Conservation (phyloP, 2,113 vertebrate genomes). For the Pyxicephalus adspersus region DNA sequence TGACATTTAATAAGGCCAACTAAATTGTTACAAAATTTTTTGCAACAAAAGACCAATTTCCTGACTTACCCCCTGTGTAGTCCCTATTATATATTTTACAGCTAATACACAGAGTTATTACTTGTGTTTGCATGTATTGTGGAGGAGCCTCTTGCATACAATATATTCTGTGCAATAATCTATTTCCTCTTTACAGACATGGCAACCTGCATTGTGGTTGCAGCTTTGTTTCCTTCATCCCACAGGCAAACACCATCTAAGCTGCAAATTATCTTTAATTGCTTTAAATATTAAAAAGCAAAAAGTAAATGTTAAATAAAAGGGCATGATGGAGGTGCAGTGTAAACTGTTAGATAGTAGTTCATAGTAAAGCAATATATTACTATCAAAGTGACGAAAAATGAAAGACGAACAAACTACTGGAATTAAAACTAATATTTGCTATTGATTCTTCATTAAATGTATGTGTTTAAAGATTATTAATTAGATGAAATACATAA, state of each 20-base stretch:
- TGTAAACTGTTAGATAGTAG: not conserved
- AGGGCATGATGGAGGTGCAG: not conserved
- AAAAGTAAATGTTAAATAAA: constrained; percentile 1
- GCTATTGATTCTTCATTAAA: too few relatives aligned
- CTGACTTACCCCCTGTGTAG: too few relatives aligned
- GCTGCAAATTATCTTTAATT: constrained; percentile 30
- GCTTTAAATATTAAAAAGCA: constrained; percentile 28
- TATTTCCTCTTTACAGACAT: not conserved
- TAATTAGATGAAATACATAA: too few relatives aligned
- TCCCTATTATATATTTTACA: too few relatives aligned
- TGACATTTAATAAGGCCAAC: too few relatives aligned
- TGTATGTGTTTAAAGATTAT: too few relatives aligned
- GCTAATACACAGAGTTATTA: not conserved
- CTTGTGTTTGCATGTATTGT: not conserved
- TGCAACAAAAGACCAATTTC: too few relatives aligned
- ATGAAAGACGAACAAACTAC: too few relatives aligned
- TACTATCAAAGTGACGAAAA: not conserved
- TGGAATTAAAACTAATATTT: too few relatives aligned
- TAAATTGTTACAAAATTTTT: too few relatives aligned
- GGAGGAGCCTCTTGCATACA: not conserved
- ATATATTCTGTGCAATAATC: not conserved
- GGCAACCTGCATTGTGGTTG: not conserved
- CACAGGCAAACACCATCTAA: constrained; percentile 1
- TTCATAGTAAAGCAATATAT: not conserved
- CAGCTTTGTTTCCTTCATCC: not conserved